These are phyloP conservation scores for Peromyscus nudipes DNA, from an alignment of 2,797 vertebrate species.

Conservation along the genomic window DNA sequence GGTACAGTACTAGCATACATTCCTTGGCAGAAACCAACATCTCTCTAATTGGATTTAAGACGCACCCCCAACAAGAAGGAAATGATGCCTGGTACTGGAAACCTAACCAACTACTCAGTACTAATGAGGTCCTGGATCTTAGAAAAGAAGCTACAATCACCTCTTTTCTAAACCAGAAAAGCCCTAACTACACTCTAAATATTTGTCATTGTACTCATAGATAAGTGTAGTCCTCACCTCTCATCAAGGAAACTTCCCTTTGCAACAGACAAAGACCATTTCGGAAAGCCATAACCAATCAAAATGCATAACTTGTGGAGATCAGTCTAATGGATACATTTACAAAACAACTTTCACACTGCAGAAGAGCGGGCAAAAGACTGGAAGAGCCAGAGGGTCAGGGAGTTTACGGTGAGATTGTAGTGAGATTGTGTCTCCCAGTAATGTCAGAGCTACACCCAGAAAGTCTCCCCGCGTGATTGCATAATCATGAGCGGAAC, in stretches of 20 bases:
- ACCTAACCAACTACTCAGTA: background rate
- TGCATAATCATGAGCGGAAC: background rate
- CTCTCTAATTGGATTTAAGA: background rate
- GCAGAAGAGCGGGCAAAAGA: too few species aligned
- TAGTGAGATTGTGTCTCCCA: background rate
- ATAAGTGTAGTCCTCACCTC: too few species aligned
- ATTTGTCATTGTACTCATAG: background rate
- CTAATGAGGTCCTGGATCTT: background rate
- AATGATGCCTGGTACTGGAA: background rate
- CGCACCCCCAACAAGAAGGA: background rate
- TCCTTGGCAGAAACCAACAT: background rate
- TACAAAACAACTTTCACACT: background rate
- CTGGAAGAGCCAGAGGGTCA: background rate
- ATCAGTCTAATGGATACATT: background rate
- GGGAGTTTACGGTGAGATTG: background rate
- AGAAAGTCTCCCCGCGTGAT: background rate
- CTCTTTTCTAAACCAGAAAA: background rate
- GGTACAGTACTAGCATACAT: background rate
- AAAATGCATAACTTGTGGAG: background rate
- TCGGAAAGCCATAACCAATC: background rate
- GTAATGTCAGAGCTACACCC: background rate
- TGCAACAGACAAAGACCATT: background rate
- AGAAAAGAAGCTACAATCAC: background rate
- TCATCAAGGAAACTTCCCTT: background rate
- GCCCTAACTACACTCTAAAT: background rate